Base-by-base conservation (phyloP, 2,888 invertebrate species). In the Uropetala carovei region DNA sequence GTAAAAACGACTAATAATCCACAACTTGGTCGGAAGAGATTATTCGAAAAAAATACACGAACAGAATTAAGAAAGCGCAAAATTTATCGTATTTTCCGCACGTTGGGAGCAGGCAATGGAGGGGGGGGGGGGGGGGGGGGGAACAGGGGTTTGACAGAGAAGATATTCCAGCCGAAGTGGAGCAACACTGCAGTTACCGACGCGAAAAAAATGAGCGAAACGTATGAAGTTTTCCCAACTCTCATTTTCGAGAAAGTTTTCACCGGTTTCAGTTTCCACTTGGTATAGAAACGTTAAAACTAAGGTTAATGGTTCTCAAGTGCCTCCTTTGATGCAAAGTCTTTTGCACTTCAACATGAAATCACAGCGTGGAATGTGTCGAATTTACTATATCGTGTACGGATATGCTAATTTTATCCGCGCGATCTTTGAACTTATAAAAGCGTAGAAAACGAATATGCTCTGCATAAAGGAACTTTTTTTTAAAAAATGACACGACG, bases 191-290 rank as follows among this genome's bases (percentile, higher is more conserved):
- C 30, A 60, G 22, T 18, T 30, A 18, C 18, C 14, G 57, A 56
- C 7, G 82, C 82, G 30, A 43, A 82, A 82, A 82, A 43, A 82
- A 82, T 30, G 60, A 86, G 27, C 30, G 60, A 86, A 86, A 13
- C 27, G 22, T 22, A 14, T 30, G 16, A 27, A 60, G 27, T n/a
- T 30, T 58, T 57, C 59, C 30, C 86, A 14, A 86, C 60, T 82
- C 82, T 86, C 86, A 30, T 86, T 60, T 60, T 30, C 60, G 86
- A 30, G 86, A 86, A 86, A 86, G 86, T 86, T 86, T 86, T 60
- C 8, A 27, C 75, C 27, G 27, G 75, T 75, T 2, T 3, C 4
- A 43, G 43, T 43, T 43, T 43, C 43, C 43, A 43, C 5, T 43
- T 5, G 43, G 43, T 1, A 43, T 43, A 43, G 43, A 43, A 43